Base-by-base conservation (phyloP, 2,888 invertebrate genomes). In the Himalopsyche kuldschensis region DNA sequence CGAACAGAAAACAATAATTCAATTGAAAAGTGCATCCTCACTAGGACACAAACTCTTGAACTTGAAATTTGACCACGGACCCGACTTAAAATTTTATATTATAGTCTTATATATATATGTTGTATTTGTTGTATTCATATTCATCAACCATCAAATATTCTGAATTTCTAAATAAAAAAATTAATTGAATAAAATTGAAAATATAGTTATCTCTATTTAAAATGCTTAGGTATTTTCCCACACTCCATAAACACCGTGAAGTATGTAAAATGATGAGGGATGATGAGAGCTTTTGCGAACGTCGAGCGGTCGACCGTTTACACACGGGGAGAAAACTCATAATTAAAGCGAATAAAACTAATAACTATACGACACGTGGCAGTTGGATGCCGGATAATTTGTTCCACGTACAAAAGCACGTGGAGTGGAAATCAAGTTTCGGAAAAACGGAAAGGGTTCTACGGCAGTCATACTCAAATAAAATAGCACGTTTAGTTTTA, bases 301-400 rank as follows among this genome's bases (percentile, higher is more conserved):
- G 69, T 24, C 69, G 69, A 69, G 27, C 69, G 69, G 69, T 69
- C 69, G 69, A 15, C 27, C 69, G 27, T 69, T 69, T 69, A 69
- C 69, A 69, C 69, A 69, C 69, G 69, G 69, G 27, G 47, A 78
- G 47, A 30, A 80, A 80, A 82, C 78, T 82, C 80, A 55, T 78
- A 84, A 82, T 84, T 84, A 84, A 84, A 82, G 78, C 41, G 84
- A 85, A 85, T 84, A 81, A 84, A 81, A 77, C 76, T 83, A 85
- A 85, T 85, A 84, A 85, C 81, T 82, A 77, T 35, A 46, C 82
- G 85, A 81, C 86, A 86, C 86, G 86, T 86, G 86, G 75, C 82
- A 30, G 20, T 78, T 69, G 55, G 31, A 75, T 80, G 83, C 75
- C 82, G 41, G 75, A 83, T 84, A 82, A 86, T 86, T 86, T 82